phyloP scores from a whole-genome alignment of 1,140 invertebrate genomes.

The Drosophila ananassae region DNA sequence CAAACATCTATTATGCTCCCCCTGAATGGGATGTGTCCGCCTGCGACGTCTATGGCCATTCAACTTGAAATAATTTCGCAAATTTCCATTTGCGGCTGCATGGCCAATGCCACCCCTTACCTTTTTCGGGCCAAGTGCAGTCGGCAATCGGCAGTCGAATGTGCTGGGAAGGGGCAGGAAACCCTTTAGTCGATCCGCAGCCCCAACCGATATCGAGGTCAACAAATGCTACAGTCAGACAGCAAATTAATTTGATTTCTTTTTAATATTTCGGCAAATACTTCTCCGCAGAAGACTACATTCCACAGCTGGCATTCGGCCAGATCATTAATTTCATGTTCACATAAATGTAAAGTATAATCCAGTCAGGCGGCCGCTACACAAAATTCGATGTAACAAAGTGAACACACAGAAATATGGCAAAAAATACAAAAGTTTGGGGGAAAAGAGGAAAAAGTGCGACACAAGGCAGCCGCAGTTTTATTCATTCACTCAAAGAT shows the following conservation, averaged over 20 bases:
- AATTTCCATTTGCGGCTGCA: conserved; percentile 69
- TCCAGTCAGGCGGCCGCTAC: conserved; percentile 8
- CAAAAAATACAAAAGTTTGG: not conserved
- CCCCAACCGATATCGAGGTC: conserved; percentile 35
- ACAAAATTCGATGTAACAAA: conserved; percentile 30
- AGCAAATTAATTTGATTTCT: conserved; percentile 62
- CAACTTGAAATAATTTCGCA: conserved; percentile 71
- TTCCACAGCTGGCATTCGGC: conserved; percentile 26
- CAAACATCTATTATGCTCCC: conserved; percentile 70
- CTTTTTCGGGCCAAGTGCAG: conserved; percentile 22
- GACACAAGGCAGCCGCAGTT: conserved; percentile 40
- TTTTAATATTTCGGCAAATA: conserved; percentile 34
- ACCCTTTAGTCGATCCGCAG: not conserved
- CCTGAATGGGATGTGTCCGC: conserved; percentile 55
- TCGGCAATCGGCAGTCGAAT: conserved; percentile 12
- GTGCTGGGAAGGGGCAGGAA: conserved; percentile 6
- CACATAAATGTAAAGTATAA: conserved; percentile 39
- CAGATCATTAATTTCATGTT: conserved; percentile 49
- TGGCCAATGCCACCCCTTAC: conserved; percentile 13
- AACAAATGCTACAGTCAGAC: conserved; percentile 41
- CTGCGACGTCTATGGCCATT: conserved; percentile 54
- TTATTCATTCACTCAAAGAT: conserved; percentile 54
- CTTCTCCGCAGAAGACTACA: conserved; percentile 10
- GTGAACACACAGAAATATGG: conserved; percentile 9
- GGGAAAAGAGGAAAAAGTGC: not conserved